Evolutionary conservation across 2,797 vertebrate species (phyloP), one percentile per base, ranked within the genome.

Genomic region (Remorina albescens): DNA sequence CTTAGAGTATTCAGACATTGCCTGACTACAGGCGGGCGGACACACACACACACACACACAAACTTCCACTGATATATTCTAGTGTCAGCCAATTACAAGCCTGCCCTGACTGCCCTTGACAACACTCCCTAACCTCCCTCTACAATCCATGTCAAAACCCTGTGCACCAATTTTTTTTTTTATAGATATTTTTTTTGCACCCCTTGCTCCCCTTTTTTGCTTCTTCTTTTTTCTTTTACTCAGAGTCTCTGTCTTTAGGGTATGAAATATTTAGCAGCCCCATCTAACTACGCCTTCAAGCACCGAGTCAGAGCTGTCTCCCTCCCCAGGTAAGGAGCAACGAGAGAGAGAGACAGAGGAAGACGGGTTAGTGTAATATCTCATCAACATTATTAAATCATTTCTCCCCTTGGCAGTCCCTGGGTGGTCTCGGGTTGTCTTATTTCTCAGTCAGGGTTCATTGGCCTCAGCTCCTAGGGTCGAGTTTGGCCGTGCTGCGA

Each of bases 351-450:
- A 68, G 60, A 80, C 66, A 50, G 74, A 8, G 37, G 58, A 83
- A 70, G 83, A 78, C 78, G 78, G 71, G 78, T 44, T 50, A 80
- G 82, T 66, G 78, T 85, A 86, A 90, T 83, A 83, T 82, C 88
- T 90, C 87, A 89, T 93, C 89, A 93, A 85, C 89, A 89, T 92
- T 92, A 92, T 92, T 91, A 92, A 94, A 94, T 94, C 70, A 92
- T 89, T 88, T 76, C 83, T 78, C 83, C 82, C 77, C 82, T 59
- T 21, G 25, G 81, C 85, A 41, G 84, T 83, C 90, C 88, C 84
- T 78, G 81, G 76, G 87, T 92, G 88, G 91, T 90, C 91, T 81
- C 49, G 75, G 81, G 54, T 76, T 80, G 84, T 82, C 85, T 89
- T 91, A 90, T 89, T 90, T 84, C 86, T 84, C 86, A 78, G 91